Base-by-base conservation (phyloP, 1,140 invertebrate genomes). In the Meloidogyne exigua region DNA sequence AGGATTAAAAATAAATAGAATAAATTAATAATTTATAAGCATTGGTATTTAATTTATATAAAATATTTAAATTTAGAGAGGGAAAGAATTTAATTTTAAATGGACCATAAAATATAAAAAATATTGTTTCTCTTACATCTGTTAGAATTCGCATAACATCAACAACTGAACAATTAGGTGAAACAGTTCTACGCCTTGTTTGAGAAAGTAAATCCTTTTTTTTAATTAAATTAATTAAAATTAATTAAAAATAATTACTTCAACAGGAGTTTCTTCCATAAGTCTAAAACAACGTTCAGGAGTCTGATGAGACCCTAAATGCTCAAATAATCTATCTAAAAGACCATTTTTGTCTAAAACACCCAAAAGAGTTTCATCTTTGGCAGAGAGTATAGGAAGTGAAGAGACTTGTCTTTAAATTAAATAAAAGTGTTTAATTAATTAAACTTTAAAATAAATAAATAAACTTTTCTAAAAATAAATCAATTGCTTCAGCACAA, bases 231-330 rank as follows among this genome's bases (percentile, higher is more conserved):
- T 25, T 15, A 21, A n/a, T 72, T 23, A 39, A 49, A 25, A 32
- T 39, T 13, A 68, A 79, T 15, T n/a, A 25, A 25, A 18, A 13
- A 36, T n/a, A 28, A 26, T 23, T 26, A 77, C 77, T 32, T 69
- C 65, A 21, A 80, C 79, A 23, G 77, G 65, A 28, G 71, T 76
- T 65, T 80, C 78, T 18, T 74, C 36, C n/a, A 80, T 80, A n/a
- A 73, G n/a, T 57, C 57, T 69, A 79, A 68, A 75, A 64, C 25
- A 80, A 36, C 23, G 71, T 36, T 62, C 63, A 44, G 49, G 66
- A 62, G 21, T 62, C 9, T 65, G 70, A 25, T 74, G 42, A 18
- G 76, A 72, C 11, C 57, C 72, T 36, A 73, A 64, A 25, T 73
- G 72, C 4, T 73, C 72, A 65, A 73, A 73, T 13, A 80, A 25